phyloP scores from a whole-genome alignment of 2,113 vertebrate species.

The Barbus barbus region DNA sequence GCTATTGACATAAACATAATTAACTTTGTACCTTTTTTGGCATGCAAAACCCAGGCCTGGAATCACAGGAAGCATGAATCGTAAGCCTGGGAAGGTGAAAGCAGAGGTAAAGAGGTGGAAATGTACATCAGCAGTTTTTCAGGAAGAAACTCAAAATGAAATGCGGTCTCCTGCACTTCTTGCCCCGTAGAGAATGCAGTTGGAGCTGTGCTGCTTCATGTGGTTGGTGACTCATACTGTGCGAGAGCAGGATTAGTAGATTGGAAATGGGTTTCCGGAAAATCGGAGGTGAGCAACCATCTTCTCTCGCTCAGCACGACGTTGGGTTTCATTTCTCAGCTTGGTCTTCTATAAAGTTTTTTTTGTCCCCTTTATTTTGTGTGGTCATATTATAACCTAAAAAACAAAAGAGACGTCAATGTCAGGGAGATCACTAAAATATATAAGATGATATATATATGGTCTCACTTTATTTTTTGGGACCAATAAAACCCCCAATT shows the following conservation, averaged over 20 bases:
- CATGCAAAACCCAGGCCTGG: background rate
- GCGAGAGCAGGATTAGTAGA: conserved; percentile 43
- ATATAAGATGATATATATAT: too few species aligned
- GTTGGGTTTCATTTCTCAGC: background rate
- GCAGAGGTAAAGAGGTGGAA: conserved; percentile 28
- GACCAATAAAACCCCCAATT: too few species aligned
- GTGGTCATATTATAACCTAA: background rate
- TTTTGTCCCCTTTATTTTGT: background rate
- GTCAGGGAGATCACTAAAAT: background rate
- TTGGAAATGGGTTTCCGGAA: conserved; percentile 29
- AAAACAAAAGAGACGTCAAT: background rate
- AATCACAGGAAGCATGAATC: background rate
- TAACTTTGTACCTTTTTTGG: background rate
- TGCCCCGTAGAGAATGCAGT: background rate
- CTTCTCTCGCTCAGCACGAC: too few species aligned
- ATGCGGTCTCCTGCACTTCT: conserved; percentile 18
- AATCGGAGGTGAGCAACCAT: conserved; percentile 38
- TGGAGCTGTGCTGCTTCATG: conserved; percentile 7
- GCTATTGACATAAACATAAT: background rate
- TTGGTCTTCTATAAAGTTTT: background rate
- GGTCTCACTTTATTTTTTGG: too few species aligned
- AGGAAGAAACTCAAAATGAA: conserved; percentile 25
- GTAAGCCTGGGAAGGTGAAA: conserved; percentile 42
- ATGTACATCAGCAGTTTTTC: conserved; percentile 48
- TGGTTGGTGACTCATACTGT: conserved; percentile 42